phyloP scores from a whole-genome alignment of 2,113 vertebrate species.

The Empidonax traillii region DNA sequence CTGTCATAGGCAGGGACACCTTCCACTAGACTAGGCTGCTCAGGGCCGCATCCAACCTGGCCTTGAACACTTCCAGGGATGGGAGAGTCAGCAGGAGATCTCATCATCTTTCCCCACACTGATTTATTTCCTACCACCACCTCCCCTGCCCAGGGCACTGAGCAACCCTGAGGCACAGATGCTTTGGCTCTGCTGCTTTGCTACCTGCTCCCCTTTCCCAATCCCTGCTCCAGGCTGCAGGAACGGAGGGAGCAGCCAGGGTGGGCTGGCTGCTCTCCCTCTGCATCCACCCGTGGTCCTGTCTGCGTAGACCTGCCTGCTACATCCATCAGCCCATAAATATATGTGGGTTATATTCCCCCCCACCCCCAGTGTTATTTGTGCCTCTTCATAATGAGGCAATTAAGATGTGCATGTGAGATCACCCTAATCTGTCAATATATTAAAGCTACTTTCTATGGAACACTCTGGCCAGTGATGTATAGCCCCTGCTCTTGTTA shows the following conservation, averaged over 20 bases:
- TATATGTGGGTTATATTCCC: not conserved
- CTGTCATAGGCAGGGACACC: not conserved
- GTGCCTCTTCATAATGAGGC: not conserved
- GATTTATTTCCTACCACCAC: not conserved
- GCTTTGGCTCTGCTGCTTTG: not conserved
- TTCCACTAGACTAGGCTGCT: not conserved
- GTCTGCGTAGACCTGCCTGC: not conserved
- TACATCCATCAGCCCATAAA: not conserved
- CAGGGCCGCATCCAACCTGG: not conserved
- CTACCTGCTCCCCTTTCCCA: not conserved
- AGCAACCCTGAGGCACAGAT: not conserved
- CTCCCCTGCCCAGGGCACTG: accelerated
- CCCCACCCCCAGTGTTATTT: not conserved
- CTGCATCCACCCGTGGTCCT: not conserved
- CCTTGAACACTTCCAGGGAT: not conserved
- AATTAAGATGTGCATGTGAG: conserved; percentile 42
- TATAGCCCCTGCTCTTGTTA: not conserved
- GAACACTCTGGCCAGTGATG: not conserved
- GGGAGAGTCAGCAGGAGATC: not conserved
- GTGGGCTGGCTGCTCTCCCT: not conserved
- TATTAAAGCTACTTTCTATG: not conserved
- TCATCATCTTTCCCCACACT: not conserved
- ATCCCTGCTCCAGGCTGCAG: not conserved
- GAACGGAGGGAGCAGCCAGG: not conserved
- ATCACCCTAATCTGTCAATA: conserved; percentile 23